A percentile compares a stretch with the other conserved stretches of the same genome.
Conservation (phyloP, 2,888 invertebrate genomes). For the Acleris holmiana region DNA sequence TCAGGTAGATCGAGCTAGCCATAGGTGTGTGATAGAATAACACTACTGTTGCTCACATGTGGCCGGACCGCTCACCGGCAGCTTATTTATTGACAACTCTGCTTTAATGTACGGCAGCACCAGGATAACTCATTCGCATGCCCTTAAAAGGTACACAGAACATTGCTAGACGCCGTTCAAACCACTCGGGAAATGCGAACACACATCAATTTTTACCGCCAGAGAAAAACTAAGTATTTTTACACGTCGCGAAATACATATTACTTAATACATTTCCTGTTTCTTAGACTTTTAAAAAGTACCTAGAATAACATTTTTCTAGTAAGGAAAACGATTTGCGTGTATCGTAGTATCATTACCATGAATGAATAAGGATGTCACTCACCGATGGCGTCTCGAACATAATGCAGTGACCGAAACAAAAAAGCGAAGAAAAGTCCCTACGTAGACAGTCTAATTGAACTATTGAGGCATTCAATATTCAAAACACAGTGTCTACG, state of each 20-base stretch:
- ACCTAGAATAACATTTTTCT: conserved; percentile 4
- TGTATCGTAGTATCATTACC: conserved; percentile 13
- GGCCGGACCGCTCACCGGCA: conserved; percentile 9
- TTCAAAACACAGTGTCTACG: conserved; percentile 23
- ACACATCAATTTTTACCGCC: conserved; percentile 57
- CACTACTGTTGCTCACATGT: conserved; percentile 15
- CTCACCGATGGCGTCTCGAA: conserved; percentile 4
- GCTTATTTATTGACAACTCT: conserved; percentile 46
- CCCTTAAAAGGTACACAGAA: conserved; percentile 59
- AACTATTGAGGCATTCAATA: conserved; percentile 28
- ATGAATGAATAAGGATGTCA: conserved; percentile 27
- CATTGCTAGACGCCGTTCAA: conserved; percentile 46
- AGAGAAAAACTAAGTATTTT: conserved; percentile 52
- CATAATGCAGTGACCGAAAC: conserved; percentile 8
- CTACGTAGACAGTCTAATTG: conserved; percentile 20
- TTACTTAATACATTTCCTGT: conserved; percentile 14
- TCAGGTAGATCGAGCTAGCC: too few species aligned
- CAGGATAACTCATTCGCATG: conserved; percentile 65
- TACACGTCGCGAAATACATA: conserved; percentile 31
- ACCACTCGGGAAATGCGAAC: conserved; percentile 63
- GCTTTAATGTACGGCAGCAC: conserved; percentile 46
- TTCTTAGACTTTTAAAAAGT: conserved; percentile 3
- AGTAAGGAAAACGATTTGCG: conserved; percentile 5
- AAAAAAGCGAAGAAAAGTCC: conserved; percentile 4
- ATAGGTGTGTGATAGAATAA: too few species aligned